Evolutionary conservation across 2,113 vertebrate species (phyloP).

Genomic region (Electrona antarctica): DNA sequence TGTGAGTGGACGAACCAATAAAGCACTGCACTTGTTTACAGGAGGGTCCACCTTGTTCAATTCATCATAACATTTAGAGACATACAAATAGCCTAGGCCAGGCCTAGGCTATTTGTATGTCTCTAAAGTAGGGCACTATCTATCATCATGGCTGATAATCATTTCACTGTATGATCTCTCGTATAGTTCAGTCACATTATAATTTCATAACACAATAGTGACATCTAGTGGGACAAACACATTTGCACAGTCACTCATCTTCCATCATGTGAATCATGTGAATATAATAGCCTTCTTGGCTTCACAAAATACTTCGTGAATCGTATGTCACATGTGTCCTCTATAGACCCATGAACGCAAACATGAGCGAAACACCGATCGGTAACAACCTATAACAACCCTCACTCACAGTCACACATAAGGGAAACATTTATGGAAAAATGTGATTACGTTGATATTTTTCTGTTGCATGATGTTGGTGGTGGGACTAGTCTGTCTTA

Average conservation of each 20-base stretch:
- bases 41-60: too few relatives aligned
- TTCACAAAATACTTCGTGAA: not conserved
- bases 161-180: not conserved
- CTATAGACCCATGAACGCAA: conserved; percentile 2
- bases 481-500: conserved; percentile 41
- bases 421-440: conserved; percentile 45
- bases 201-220: conserved; percentile 61
- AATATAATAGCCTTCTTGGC: not conserved
- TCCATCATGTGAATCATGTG: not conserved
- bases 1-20: too few relatives aligned
- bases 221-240: conserved; percentile 70
- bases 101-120: too few relatives aligned
- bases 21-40: too few relatives aligned
- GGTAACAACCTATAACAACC: too few relatives aligned
- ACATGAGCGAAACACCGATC: conserved; percentile 18
- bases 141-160: too few relatives aligned
- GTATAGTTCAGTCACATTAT: not conserved
- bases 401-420: conserved; percentile 2
- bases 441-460: conserved; percentile 51
- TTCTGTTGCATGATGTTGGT: conserved; percentile 40
- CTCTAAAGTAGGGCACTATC: too few relatives aligned
- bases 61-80: too few relatives aligned
- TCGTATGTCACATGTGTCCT: too few relatives aligned
- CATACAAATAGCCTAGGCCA: too few relatives aligned
- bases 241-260: conserved; percentile 19